Percentiles rank a stretch among this genome's conserved stretches.
Evolutionary conservation across 2,797 vertebrate species (phyloP).

Genomic region (Tragopan temminckii): DNA sequence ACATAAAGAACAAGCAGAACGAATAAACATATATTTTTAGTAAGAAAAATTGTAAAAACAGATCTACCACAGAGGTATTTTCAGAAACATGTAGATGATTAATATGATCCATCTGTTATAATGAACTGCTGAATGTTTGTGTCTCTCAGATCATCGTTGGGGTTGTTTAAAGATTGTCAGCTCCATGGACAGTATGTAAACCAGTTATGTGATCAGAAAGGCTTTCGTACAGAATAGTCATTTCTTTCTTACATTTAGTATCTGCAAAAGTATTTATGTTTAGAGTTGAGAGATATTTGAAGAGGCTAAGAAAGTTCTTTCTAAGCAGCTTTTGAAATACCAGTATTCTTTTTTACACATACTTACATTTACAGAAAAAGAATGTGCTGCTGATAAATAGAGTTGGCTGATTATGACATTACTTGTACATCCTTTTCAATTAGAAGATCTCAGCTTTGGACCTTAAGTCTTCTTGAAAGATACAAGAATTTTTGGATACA

Average conservation of each 20-base stretch:
- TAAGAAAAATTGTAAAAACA: background rate
- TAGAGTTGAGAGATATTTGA: background rate
- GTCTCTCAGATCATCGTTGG: fast-evolving
- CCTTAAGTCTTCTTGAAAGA: background rate
- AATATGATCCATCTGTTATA: background rate
- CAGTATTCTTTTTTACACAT: background rate
- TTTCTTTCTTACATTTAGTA: background rate
- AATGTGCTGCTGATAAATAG: background rate
- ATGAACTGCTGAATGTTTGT: background rate
- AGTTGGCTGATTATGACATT: background rate
- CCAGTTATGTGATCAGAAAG: background rate
- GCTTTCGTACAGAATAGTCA: background rate
- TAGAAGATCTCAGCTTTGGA: background rate
- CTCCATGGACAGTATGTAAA: background rate
- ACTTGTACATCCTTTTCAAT: background rate
- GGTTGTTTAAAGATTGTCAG: background rate
- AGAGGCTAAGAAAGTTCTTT: background rate
- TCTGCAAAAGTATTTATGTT: background rate
- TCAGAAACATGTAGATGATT: background rate
- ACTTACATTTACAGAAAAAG: background rate
- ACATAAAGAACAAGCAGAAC: background rate
- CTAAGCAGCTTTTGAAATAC: background rate
- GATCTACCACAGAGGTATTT: background rate
- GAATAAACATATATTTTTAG: background rate
- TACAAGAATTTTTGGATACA: background rate